Evolutionary conservation across 2,888 invertebrate genomes (phyloP), one percentile per base, ranked within the genome.

Genomic region (Eupithecia insigniata): DNA sequence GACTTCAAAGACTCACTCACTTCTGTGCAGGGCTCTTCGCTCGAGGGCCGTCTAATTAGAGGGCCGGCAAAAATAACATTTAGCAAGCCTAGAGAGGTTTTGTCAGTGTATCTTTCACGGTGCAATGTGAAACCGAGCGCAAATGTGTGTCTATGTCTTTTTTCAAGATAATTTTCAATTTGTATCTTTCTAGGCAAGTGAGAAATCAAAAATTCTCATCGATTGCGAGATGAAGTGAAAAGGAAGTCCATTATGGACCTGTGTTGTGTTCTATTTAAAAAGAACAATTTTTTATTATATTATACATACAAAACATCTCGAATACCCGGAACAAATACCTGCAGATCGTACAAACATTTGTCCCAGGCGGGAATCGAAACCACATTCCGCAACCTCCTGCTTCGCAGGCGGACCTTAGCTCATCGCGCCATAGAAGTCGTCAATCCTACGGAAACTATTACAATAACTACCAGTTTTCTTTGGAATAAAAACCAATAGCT

Each of bases 11-110:
- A 81, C 80, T 80, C 82, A 81, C 80, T 80, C 82, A 79, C 84
- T 85, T 77, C 77, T 70, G 75, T 72, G 66, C 73, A 87, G 87
- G 69, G 85, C 83, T 67, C 85, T 87, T 78, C 74, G 71, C 72
- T 80, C 67, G 78, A 86, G 87, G 82, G 73, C 78, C 79, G 80
- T 78, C 87, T 87, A 87, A 87, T 87, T 87, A 87, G 87, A 81
- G 79, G 68, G 65, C 67, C 58, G 67, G 71, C 70, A 72, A 75
- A 77, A 79, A 75, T 79, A 77, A 70, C 76, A 72, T 79, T 79
- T 77, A 77, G 55, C 58, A 64, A 18, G 61, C 10, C 61, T 62
- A n/a, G 34, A 4, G 10, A 22, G 32, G 32, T 62, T 61, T 61
- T 61, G 32, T 32, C 61, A 0, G 10, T 14, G 55, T 55, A 55